phyloP scores from a whole-genome alignment of 2,888 invertebrate genomes.

The Drosophila mimica region DNA sequence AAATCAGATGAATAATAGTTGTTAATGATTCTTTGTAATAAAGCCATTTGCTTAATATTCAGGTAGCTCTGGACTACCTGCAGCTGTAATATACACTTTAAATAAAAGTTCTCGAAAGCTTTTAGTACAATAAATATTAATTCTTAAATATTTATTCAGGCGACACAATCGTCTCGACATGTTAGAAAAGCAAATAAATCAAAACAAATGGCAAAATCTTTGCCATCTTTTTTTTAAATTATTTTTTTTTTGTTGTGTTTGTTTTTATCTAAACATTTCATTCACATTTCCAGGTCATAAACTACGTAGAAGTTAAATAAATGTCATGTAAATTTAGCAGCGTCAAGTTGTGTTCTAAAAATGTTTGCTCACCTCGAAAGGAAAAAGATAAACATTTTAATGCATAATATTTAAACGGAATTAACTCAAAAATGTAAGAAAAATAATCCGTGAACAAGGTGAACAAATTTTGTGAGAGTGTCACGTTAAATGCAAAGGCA shows the following conservation, averaged over 20 bases:
- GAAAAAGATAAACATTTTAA: conserved; percentile 40
- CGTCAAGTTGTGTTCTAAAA: conserved; percentile 17
- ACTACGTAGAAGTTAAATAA: conserved; percentile 13
- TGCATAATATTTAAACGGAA: conserved; percentile 20
- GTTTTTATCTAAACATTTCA: conserved; percentile 39
- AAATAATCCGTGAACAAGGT: conserved; percentile 5
- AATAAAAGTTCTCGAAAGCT: not conserved
- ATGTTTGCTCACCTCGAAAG: conserved; percentile 50
- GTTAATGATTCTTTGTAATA: not conserved
- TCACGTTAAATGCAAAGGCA: conserved; percentile 42
- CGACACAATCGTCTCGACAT: conserved; percentile 36
- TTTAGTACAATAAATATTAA: conserved; percentile 40
- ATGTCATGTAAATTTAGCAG: conserved; percentile 29
- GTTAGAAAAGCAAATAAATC: conserved; percentile 51
- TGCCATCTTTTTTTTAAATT: conserved; percentile 10
- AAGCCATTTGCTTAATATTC: not conserved
- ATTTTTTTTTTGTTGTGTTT: conserved; percentile 22
- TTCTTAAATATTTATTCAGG: conserved; percentile 50
- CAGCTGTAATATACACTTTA: not conserved
- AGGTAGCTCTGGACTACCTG: not conserved
- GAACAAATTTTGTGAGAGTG: conserved; percentile 40
- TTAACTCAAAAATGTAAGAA: conserved; percentile 23
- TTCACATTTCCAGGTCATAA: conserved; percentile 40
- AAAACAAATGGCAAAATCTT: conserved; percentile 40
- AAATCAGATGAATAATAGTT: not conserved